Percentiles rank a stretch among this genome's conserved stretches.
Conservation (phyloP, 2,888 invertebrate genomes). For the Oxytorus armatus region DNA sequence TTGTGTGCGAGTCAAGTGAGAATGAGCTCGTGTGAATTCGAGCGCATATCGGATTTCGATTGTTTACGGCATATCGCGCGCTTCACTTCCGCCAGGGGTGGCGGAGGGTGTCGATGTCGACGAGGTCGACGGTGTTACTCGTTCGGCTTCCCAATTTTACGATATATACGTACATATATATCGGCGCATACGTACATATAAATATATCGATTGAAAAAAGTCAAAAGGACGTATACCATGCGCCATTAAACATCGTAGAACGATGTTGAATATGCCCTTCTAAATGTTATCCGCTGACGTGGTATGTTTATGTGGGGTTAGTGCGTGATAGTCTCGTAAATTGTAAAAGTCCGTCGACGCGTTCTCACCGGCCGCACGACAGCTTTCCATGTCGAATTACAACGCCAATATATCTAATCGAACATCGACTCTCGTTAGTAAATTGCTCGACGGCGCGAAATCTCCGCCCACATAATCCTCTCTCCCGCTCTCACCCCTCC, state of each 20-base stretch:
- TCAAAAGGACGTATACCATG: conserved; percentile 4
- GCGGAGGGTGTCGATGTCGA: conserved; percentile 38
- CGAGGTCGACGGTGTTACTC: conserved; percentile 1
- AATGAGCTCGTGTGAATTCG: conserved; percentile 50
- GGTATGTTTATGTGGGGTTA: neutral
- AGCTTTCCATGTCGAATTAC: conserved; percentile 66
- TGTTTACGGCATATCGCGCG: conserved; percentile 60
- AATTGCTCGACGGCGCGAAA: conserved; percentile 72
- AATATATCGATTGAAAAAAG: neutral
- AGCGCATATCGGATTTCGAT: conserved; percentile 63
- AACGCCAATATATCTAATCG: conserved; percentile 70
- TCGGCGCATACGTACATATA: neutral
- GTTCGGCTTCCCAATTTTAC: conserved; percentile 41
- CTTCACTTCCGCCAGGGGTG: conserved; percentile 44
- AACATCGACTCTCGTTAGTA: conserved; percentile 80
- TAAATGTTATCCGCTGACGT: conserved; percentile 3
- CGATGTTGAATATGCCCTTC: neutral
- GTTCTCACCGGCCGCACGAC: conserved; percentile 40
- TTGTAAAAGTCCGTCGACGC: conserved; percentile 49
- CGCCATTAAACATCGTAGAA: neutral
- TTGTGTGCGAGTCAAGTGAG: conserved; percentile 39
- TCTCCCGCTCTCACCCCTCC: neutral
- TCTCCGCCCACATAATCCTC: conserved; percentile 31
- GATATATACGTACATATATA: conserved; percentile 3
- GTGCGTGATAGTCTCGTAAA: conserved; percentile 53